A percentile compares a stretch with the other conserved stretches of the same genome.
These are phyloP conservation scores for Zosterops japonicus DNA, from an alignment of 2,113 vertebrate species.

Conservation along the genomic window DNA sequence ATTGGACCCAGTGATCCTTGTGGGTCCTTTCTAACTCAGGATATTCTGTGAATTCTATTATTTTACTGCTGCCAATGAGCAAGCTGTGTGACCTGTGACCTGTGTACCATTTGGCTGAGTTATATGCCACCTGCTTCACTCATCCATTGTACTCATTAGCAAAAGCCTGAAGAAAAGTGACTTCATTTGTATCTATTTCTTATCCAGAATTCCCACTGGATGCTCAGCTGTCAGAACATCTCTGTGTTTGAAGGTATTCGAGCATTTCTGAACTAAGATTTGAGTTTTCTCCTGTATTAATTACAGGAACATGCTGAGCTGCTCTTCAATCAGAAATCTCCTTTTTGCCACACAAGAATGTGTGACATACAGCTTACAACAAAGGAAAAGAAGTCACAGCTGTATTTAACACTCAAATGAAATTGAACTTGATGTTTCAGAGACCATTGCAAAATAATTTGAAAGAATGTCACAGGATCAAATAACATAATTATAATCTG, in stretches of 20 bases:
- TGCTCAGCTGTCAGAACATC: conserved; percentile 28
- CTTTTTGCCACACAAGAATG: neutral
- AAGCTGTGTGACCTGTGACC: neutral
- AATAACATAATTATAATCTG: neutral
- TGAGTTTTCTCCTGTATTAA: conserved; percentile 31
- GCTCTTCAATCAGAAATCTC: conserved; percentile 12
- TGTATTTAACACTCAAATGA: neutral
- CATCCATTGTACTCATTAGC: conserved; percentile 44
- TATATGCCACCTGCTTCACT: neutral
- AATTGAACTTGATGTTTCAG: neutral
- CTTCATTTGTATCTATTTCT: conserved; percentile 18
- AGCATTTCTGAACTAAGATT: conserved; percentile 23
- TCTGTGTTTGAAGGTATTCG: neutral
- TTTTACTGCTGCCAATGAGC: neutral
- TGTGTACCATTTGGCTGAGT: neutral
- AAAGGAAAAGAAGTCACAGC: neutral
- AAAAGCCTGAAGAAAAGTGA: conserved; percentile 9
- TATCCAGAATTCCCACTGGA: conserved; percentile 28
- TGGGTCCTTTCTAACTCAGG: neutral
- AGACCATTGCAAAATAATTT: neutral
- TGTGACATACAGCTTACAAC: neutral
- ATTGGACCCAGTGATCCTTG: neutral
- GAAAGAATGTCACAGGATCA: neutral
- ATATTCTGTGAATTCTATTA: neutral
- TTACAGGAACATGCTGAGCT: conserved; percentile 29